Base-by-base conservation (phyloP, 2,797 vertebrate species). In the Danio choprae region DNA sequence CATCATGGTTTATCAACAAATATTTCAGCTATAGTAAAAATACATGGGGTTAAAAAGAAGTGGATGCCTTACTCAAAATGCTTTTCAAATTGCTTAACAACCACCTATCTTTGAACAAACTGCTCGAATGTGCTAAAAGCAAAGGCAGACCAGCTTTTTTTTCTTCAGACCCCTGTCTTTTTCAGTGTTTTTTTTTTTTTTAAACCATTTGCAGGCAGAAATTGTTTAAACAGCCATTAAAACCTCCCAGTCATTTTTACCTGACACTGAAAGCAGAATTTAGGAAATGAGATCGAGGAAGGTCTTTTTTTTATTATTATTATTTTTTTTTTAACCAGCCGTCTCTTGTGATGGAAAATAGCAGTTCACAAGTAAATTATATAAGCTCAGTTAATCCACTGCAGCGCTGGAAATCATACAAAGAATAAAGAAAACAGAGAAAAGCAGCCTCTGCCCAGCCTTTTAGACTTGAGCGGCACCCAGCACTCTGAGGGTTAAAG, bases 401-500 rank as follows among this genome's bases (percentile, higher is more conserved):
- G 48, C 48, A 72, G 18, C 5, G 5, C 20, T 55, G 16, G 41
- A 73, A 55, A 16, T 5, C 77, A 44, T 73, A 38, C n/a, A 48
- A 73, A 65, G 59, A 6, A 5, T 9, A 51, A 62, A 15, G 16
- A 36, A 22, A 46, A 13, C 5, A 10, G 36, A 9, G 13, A 53
- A 71, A 63, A 46, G 8, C 68, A 71, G 65, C 44, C 46, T 75
- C 62, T 90, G 90, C 92, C 92, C 90, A 68, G 89, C 90, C 89
- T 85, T 89, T 88, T 89, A 84, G 84, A 77, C 83, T 81, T 82
- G 77, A 91, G 81, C 50, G 22, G 91, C 89, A 87, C 88, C 86
- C 89, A 87, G 92, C 91, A 91, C 86, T 85, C 72, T 81, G 76
- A 89, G 93, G 92, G 95, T 95, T 95, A 95, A 96, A 90, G 86